Base-by-base conservation (phyloP, 1,140 invertebrate genomes). In the Coelopa frigida region DNA sequence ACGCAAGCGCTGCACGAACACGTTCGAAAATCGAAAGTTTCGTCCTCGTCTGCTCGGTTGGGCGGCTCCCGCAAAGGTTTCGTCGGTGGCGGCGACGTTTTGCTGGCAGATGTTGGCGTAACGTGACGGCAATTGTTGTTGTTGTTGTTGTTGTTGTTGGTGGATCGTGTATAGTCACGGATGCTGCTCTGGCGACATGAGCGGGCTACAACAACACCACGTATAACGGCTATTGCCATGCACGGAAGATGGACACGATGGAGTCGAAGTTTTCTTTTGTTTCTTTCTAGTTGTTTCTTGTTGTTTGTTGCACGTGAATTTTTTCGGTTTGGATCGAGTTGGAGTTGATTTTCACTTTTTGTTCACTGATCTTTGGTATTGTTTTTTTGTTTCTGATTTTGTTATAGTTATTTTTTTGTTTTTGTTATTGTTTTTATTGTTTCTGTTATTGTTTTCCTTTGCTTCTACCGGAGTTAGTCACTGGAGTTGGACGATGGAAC, bases 181-280 rank as follows among this genome's bases (percentile, higher is more conserved):
- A 15, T 11, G 37, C 24, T 48, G 45, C n/a, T n/a, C n/a, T n/a
- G n/a, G n/a, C n/a, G n/a, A n/a, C n/a, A n/a, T n/a, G n/a, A n/a
- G n/a, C n/a, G n/a, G 38, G 27, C 15, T 26, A 41, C 37, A 29
- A 31, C 27, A 41, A 48, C 46, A 33, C 39, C 31, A 12, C 29
- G 38, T 35, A 48, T 35, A n/a, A 48, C 42, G 23, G 46, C 46
- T n/a, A 31, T 48, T 31, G 46, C 46, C 46, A 42, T 48, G 18
- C 39, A 48, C 17, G 10, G 12, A 21, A 46, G 23, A 38, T n/a
- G 35, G 12, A n/a, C n/a, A n/a, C n/a, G n/a, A n/a, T n/a, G n/a
- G n/a, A n/a, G n/a, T n/a, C n/a, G n/a, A n/a, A n/a, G n/a, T n/a
- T n/a, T n/a, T n/a, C n/a, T n/a, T 41, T 41, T 3, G 39, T 27